Conservation (phyloP, 1,140 invertebrate species). For the Drosophila sturtevanti region DNA sequence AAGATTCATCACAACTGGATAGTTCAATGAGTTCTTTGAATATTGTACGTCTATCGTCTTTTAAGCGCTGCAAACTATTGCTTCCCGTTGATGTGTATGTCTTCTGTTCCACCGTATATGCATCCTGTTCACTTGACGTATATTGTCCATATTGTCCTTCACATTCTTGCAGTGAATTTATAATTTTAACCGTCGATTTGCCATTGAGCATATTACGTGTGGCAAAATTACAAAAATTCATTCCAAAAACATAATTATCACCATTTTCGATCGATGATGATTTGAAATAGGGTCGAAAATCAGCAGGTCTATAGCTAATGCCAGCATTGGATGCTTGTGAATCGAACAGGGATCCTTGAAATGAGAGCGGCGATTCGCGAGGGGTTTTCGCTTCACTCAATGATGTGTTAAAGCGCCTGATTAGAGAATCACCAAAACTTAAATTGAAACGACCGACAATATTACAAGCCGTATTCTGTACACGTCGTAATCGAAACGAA, state of each 20-base stretch:
- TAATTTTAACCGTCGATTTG: slow-evolving; percentile 66
- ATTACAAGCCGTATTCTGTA: slow-evolving; percentile 65
- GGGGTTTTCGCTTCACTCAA: slow-evolving; percentile 3
- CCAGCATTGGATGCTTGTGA: slow-evolving; percentile 38
- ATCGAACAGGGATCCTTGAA: slow-evolving; percentile 72
- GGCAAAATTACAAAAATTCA: slow-evolving; percentile 66
- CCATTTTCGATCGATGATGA: slow-evolving; percentile 5
- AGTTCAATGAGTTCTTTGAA: slow-evolving; percentile 72
- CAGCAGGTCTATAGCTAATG: slow-evolving; percentile 39
- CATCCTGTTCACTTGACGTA: not conserved
- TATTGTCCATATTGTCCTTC: slow-evolving; percentile 22
- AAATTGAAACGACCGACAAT: slow-evolving; percentile 67
- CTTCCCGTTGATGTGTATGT: not conserved
- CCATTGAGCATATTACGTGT: slow-evolving; percentile 63
- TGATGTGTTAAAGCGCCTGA: slow-evolving; percentile 35
- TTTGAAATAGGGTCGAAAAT: slow-evolving; percentile 52
- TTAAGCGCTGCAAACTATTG: slow-evolving; percentile 60
- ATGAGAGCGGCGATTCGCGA: slow-evolving; percentile 71
- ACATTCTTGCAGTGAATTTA: slow-evolving; percentile 56
- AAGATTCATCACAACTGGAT: slow-evolving; percentile 69
- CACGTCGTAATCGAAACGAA: slow-evolving; percentile 60
- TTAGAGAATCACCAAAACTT: slow-evolving; percentile 56
- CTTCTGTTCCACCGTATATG: not conserved
- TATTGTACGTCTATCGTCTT: slow-evolving; percentile 65
- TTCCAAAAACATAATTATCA: slow-evolving; percentile 65